phyloP scores from a whole-genome alignment of 2,888 invertebrate genomes.

The Blastobasis lacticolella region DNA sequence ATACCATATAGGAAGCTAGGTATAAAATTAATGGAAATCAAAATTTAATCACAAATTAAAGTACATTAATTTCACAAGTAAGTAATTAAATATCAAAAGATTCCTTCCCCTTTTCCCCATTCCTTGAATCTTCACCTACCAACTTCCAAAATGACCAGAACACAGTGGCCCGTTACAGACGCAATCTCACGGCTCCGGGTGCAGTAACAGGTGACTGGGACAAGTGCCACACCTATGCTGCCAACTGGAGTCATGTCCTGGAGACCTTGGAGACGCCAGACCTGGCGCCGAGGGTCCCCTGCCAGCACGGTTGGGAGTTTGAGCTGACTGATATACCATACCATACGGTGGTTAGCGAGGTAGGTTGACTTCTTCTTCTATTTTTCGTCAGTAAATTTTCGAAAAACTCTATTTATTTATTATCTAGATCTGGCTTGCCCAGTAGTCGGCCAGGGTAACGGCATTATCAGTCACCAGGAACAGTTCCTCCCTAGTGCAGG shows the following conservation, averaged over 20 bases:
- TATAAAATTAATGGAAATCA: no score
- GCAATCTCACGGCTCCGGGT: slow-evolving; percentile 49
- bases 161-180: slow-evolving; percentile 30
- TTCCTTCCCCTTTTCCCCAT: no score
- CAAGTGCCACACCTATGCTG: slow-evolving; percentile 46
- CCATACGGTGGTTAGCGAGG: slow-evolving; percentile 58
- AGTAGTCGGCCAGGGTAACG: no score
- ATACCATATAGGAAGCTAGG: no score
- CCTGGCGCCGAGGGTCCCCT: slow-evolving; percentile 33
- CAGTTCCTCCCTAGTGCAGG: no score
- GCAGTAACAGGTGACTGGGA: slow-evolving; percentile 38
- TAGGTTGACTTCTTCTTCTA: slow-evolving; percentile 21
- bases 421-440: no score
- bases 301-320: slow-evolving; percentile 58
- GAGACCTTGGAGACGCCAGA: slow-evolving; percentile 38
- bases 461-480: no score
- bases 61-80: no score
- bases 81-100: no score
- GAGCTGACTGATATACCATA: slow-evolving; percentile 58
- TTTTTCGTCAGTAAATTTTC: no score
- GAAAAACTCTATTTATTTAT: no score
- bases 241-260: slow-evolving; percentile 59
- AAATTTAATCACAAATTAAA: no score
- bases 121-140: neutral
- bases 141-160: neutral